phyloP scores from a whole-genome alignment of 2,113 vertebrate species.

The Phycodurus eques region DNA sequence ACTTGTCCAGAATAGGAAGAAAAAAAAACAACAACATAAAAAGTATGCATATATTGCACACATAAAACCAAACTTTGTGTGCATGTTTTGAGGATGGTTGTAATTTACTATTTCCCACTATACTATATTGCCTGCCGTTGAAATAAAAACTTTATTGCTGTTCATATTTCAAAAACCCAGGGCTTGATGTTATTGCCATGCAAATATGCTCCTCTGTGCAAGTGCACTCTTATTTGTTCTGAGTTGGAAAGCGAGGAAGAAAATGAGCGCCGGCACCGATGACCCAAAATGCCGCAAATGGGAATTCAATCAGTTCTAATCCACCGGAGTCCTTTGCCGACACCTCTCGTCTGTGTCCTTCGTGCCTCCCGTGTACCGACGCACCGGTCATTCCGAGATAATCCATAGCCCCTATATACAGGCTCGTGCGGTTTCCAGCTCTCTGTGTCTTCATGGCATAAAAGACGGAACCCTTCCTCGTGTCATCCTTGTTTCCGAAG shows the following conservation, averaged over 20 bases:
- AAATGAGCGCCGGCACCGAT: conserved; percentile 27
- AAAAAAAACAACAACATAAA: background rate
- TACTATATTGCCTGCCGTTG: conserved; percentile 4
- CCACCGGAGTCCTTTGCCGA: conserved; percentile 51
- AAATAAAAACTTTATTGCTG: conserved; percentile 26
- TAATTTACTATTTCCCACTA: conserved; percentile 13
- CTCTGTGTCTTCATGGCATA: background rate
- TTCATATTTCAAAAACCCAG: conserved; percentile 42
- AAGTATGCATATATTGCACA: background rate
- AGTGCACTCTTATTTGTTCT: conserved; percentile 52
- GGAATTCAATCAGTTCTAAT: conserved; percentile 76
- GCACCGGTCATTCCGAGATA: conserved; percentile 57
- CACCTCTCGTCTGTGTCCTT: conserved; percentile 52
- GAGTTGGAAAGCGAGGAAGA: conserved; percentile 21
- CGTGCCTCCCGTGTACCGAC: conserved; percentile 50
- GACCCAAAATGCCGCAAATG: conserved; percentile 62
- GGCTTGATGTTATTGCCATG: conserved; percentile 46
- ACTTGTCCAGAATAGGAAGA: background rate
- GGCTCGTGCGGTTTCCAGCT: conserved; percentile 12
- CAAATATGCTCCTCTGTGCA: conserved; percentile 37
- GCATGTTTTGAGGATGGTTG: conserved; percentile 6
- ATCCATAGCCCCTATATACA: conserved; percentile 46
- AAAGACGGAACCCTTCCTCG: background rate
- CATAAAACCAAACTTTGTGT: conserved; percentile 9
- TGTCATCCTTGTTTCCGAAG: background rate